Evolutionary conservation across 2,797 vertebrate species (phyloP), one percentile per base, ranked within the genome.

Genomic region (Gymnothorax javanicus): DNA sequence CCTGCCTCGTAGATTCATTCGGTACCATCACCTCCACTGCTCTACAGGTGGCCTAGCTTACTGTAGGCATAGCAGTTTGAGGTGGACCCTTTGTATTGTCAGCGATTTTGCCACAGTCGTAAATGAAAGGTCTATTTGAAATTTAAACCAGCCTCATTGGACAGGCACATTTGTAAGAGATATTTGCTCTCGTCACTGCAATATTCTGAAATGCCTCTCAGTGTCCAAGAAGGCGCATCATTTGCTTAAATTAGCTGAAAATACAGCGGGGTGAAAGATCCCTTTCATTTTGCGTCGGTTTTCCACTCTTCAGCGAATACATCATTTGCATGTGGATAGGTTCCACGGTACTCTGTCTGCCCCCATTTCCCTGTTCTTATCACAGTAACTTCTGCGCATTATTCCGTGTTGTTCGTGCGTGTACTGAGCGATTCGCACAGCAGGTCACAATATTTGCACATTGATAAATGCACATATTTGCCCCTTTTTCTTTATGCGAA

Each of bases 231-330:
- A 83, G 59, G 83, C 86, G 82, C 86, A 87, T 87, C 86, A 87
- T 89, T 89, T 89, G 88, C 88, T 85, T 87, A 89, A 89, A 85
- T 85, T 85, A 79, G 79, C 62, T 87, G 83, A 85, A 83, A 89
- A 86, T 86, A 87, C 85, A 85, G 87, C 75, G 60, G 8, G 60
- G 77, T 88, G 85, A 87, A 87, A 86, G 85, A 88, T 89, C 87
- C 69, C 87, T 88, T 88, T 86, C 89, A 82, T 86, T 88, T 84
- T 86, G 83, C 20, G 64, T 86, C 57, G 62, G 77, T 84, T 87
- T 62, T 85, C 81, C 62, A 84, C 83, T 86, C 84, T 71, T 88
- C 81, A 87, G 85, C 77, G 86, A 62, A 88, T 87, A 83, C 86
- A 86, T 62, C 54, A 87, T 86, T 88, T 89, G 89, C 87, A 85